These are phyloP conservation scores for Altica lythri DNA, from an alignment of 2,888 invertebrate species.

Conservation along the genomic window DNA sequence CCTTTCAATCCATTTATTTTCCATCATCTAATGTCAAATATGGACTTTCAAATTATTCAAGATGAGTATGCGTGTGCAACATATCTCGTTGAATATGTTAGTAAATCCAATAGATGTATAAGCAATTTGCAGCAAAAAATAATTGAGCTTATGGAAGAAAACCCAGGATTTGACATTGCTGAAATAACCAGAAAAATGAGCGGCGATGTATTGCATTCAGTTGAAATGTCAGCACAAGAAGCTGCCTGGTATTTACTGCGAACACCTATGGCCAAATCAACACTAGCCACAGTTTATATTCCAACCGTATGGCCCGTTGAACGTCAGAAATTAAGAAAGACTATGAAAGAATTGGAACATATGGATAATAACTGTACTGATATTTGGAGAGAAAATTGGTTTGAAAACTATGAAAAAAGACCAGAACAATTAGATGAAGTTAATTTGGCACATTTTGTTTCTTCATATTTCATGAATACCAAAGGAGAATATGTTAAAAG, in stretches of 20 bases:
- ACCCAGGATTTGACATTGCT: constrained; percentile 49
- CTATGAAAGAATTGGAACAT: constrained; percentile 46
- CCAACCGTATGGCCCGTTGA: constrained; percentile 53
- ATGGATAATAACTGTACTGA: constrained; percentile 49
- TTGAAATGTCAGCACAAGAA: constrained; percentile 1
- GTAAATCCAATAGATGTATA: constrained; percentile 51
- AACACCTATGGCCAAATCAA: constrained; percentile 53
- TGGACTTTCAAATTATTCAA: constrained; percentile 51
- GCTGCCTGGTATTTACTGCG: constrained; percentile 55
- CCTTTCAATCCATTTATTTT: constrained; percentile 53
- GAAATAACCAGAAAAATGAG: constrained; percentile 36
- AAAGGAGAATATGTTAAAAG: constrained; percentile 29
- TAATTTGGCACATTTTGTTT: constrained; percentile 52
- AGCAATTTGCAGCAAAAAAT: constrained; percentile 50
- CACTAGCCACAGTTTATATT: constrained; percentile 47
- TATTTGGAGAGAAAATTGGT: constrained; percentile 54
- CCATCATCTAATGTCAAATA: constrained; percentile 48
- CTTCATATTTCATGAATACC: constrained; percentile 40
- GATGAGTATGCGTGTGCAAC: constrained; percentile 55
- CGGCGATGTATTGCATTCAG: constrained; percentile 45
- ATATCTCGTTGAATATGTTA: constrained; percentile 55
- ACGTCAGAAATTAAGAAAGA: constrained; percentile 48
- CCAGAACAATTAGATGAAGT: constrained; percentile 48
- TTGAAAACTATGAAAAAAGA: constrained; percentile 54
- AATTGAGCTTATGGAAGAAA: constrained; percentile 45